These are phyloP conservation scores for Neoseiulus cucumeris DNA, from an alignment of 1,140 invertebrate species.

Conservation along the genomic window DNA sequence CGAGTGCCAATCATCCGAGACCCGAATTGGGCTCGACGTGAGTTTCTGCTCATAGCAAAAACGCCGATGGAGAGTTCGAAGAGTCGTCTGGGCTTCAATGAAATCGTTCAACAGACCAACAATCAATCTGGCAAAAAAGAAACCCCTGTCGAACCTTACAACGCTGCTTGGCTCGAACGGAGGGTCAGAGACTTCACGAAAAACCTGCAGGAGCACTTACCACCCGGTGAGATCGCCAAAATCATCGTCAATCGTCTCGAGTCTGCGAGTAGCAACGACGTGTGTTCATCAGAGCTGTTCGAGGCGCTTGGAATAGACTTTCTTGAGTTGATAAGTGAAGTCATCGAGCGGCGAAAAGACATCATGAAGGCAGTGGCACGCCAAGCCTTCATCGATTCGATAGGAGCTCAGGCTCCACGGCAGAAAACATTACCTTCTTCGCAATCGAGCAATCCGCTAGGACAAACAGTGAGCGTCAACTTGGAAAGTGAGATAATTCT, in stretches of 20 bases:
- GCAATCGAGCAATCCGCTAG: background rate
- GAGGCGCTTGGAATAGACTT: background rate
- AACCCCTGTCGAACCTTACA: background rate
- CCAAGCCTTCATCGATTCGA: background rate
- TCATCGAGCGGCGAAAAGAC: background rate
- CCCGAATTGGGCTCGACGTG: background rate
- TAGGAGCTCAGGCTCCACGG: background rate
- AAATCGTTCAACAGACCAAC: background rate
- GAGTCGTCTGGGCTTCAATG: background rate
- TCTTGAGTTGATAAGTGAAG: background rate
- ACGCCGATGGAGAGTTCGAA: background rate
- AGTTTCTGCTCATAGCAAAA: background rate
- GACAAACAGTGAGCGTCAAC: background rate
- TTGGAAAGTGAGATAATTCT: conserved; percentile 42
- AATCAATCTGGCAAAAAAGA: background rate
- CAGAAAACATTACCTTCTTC: no score
- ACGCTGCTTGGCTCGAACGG: background rate
- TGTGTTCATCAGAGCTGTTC: background rate
- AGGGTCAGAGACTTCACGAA: background rate
- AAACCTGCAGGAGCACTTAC: background rate
- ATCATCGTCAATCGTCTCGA: background rate
- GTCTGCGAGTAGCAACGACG: background rate
- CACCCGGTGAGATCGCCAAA: background rate
- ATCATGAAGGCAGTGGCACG: background rate
- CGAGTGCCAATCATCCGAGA: background rate